A percentile compares a stretch with the other conserved stretches of the same genome.
phyloP scores from a whole-genome alignment of 2,797 vertebrate species.

The Acrocephalus scirpaceus region DNA sequence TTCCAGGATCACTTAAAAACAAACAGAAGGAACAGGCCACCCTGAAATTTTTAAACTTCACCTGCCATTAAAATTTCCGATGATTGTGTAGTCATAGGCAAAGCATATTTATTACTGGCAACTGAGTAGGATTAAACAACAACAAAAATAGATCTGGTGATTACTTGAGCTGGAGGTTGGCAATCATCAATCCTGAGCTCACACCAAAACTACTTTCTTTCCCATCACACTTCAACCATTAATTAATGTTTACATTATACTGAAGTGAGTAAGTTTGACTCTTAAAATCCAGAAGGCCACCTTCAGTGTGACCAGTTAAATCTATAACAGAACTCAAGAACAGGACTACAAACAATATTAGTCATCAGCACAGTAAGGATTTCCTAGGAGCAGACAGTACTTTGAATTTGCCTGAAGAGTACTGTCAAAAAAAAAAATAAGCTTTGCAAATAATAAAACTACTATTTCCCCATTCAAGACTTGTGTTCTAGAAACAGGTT shows the following conservation, averaged over 20 bases:
- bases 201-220: neutral
- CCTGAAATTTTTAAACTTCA: neutral
- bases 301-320: neutral
- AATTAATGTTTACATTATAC: neutral
- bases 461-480: neutral
- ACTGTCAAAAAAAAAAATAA: neutral
- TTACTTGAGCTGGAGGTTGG: slow-evolving; percentile 36
- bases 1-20: slow-evolving; percentile 2
- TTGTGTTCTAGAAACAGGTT: neutral
- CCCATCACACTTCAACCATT: neutral
- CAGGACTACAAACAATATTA: neutral
- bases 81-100: neutral
- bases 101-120: slow-evolving; percentile 20
- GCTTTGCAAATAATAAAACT: neutral
- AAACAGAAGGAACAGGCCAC: neutral
- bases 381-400: neutral
- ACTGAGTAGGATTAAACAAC: slow-evolving; percentile 21
- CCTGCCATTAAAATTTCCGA: neutral
- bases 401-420: neutral
- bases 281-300: neutral
- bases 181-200: slow-evolving; percentile 4
- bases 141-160: slow-evolving; percentile 58
- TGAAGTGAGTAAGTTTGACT: neutral
- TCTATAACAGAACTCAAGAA: neutral
- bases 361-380: neutral